Evolutionary conservation across 1,140 invertebrate species (phyloP).

Genomic region (Cyphomyrmex costatus): DNA sequence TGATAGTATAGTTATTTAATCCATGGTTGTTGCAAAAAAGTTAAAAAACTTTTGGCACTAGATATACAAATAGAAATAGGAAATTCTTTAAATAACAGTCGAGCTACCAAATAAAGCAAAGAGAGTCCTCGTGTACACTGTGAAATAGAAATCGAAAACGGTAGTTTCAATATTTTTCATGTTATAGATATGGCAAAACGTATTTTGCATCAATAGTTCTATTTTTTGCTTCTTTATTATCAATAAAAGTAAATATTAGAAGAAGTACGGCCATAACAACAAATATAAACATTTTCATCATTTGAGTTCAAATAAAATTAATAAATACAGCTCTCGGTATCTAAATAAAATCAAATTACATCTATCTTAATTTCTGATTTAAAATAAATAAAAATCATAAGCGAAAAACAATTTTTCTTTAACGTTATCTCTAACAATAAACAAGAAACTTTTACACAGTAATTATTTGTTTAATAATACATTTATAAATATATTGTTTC

Average conservation of each 20-base stretch:
- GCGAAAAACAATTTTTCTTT: background rate
- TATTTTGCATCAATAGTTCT: background rate
- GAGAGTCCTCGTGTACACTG: background rate
- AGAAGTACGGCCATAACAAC: background rate
- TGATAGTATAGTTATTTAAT: background rate
- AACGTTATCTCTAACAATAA: background rate
- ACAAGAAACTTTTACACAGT: background rate
- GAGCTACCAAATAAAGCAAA: background rate
- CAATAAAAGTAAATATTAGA: slow-evolving; percentile 4
- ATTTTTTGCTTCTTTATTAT: background rate
- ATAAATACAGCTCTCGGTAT: background rate
- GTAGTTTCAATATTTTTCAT: slow-evolving; percentile 14
- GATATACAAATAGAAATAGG: background rate
- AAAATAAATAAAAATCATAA: slow-evolving; percentile 1
- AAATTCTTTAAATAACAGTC: slow-evolving; percentile 18
- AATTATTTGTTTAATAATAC: background rate
- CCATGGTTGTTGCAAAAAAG: background rate
- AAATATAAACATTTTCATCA: background rate
- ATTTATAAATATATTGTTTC: background rate
- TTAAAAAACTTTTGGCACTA: background rate
- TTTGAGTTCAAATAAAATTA: background rate
- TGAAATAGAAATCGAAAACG: slow-evolving; percentile 28
- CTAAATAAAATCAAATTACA: background rate
- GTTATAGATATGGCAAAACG: background rate
- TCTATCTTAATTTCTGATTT: background rate